Base-by-base conservation (phyloP, 2,888 invertebrate species). In the Morpho helenor region DNA sequence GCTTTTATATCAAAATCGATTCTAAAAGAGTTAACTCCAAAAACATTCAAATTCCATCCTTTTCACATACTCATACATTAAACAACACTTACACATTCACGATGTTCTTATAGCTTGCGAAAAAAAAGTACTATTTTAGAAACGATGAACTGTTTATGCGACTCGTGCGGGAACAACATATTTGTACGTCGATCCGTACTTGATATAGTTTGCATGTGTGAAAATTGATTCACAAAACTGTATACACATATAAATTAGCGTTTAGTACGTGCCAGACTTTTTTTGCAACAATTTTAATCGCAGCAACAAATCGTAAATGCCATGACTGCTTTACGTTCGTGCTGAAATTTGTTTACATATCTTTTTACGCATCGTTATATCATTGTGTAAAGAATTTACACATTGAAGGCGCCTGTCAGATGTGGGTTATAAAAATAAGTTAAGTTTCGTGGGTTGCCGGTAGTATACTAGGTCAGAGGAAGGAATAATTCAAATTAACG, bases 1-100 rank as follows among this genome's bases (percentile, higher is more conserved):
- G 4, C 31, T 5, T 5, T 31, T 31, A 31, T 5, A 31, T 5
- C 0, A 5, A 31, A 31, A 31, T 31, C 31, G 3, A 31, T 31
- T 31, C 31, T 31, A 5, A 31, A 31, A 5, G 31, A 31, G 31
- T 31, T 2, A 31, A 31, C 31, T 31, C 31, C 31, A 52, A 60
- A 42, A 16, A 55, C 16, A 40, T 45, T 46, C 60, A 40, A 60
- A 60, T 55, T 55, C 42, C 56, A 53, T 45, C 56, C 55, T 61
- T 60, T 60, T n/a, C 40, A 31, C 23, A 16, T 16, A 16, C 16
- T 16, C 16, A 16, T 22, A 22, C 7, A n/a, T 16, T 50, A 42
- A 43, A n/a, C 4, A 39, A 43, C 31, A 31, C 23, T 39, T 16
- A 10, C 44, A 8, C 39, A 39, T 10, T 45, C 7, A 45, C 10